phyloP scores from a whole-genome alignment of 2,797 vertebrate genomes.

The Sebastes kiyomatsui region DNA sequence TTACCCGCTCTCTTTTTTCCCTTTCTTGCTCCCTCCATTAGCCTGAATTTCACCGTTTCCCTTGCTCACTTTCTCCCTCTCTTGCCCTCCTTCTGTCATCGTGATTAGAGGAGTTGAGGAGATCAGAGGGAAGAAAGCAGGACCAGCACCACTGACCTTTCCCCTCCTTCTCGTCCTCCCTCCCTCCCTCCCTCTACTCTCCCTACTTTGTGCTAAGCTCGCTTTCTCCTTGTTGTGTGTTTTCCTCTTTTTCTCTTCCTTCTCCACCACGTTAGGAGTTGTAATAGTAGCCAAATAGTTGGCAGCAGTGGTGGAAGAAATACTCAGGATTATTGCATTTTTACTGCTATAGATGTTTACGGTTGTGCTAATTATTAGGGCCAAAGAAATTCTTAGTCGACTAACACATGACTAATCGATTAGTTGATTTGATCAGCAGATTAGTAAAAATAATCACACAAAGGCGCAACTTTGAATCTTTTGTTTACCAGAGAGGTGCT shows the following conservation, averaged over 20 bases:
- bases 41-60: constrained; percentile 19
- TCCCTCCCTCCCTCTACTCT: constrained; percentile 3
- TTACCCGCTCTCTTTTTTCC: background rate
- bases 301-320: no score
- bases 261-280: background rate
- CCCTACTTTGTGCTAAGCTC: constrained; percentile 21
- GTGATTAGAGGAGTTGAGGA: constrained; percentile 66
- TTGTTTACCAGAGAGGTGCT: no score
- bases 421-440: no score
- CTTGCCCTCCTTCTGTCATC: constrained; percentile 71
- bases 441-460: no score
- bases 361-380: no score
- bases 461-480: no score
- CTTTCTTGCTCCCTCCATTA: constrained; percentile 4
- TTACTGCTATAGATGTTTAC: no score
- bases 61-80: constrained; percentile 49
- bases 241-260: constrained; percentile 1
- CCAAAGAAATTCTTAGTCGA: no score
- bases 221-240: constrained; percentile 15
- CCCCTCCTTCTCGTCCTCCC: constrained; percentile 42
- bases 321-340: no score
- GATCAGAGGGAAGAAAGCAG: constrained; percentile 67
- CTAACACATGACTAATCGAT: no score
- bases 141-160: constrained; percentile 60
- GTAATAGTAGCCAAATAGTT: background rate